Evolutionary conservation across 1,140 invertebrate species (phyloP), one percentile per base, ranked within the genome.

Genomic region (Dendrolimus punctatus): DNA sequence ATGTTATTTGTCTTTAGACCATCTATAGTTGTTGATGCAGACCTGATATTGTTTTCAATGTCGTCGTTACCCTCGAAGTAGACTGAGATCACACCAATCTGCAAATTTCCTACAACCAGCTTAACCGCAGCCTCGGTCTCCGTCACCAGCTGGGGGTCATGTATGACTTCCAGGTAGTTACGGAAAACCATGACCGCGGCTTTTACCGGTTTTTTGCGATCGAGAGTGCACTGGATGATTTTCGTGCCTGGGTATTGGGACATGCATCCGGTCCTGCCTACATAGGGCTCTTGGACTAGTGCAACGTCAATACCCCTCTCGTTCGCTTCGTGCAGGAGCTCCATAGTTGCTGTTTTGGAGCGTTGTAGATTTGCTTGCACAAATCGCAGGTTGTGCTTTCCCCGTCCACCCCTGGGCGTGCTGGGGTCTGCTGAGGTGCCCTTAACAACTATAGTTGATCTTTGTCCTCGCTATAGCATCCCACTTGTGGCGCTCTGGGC

Each of bases 261-360:
- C 6, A 66, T 9, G 0, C 5, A 6, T 2, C 65, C 63, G 4
- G 23, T 39, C 6, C 40, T 52, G 0, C 64, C 64, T 7, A 64
- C 58, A 43, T 68, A 71, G 40, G 66, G 65, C 51, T 67, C 66
- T 39, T 67, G 66, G 2, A 72, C 46, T 5, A 71, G 52, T 2
- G 62, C 62, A 0, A 73, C 43, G 0, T 38, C 38, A 0, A 58
- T 10, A 0, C 49, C 39, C 37, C 37, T 49, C 6, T 50, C 44
- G 6, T 46, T 40, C 5, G 52, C 58, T 10, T 43, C 48, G 37
- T 45, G 8, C 0, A 59, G 6, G 0, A 71, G 53, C 38, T 66
- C 68, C 2, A 46, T 49, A 5, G 64, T 71, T 6, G 60, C 64
- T 7, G 45, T 39, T 42, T 63, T 62, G 8, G 52, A 60, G 5